Evolutionary conservation across 1,140 invertebrate genomes (phyloP).

Genomic region (Agrypnia vestita): DNA sequence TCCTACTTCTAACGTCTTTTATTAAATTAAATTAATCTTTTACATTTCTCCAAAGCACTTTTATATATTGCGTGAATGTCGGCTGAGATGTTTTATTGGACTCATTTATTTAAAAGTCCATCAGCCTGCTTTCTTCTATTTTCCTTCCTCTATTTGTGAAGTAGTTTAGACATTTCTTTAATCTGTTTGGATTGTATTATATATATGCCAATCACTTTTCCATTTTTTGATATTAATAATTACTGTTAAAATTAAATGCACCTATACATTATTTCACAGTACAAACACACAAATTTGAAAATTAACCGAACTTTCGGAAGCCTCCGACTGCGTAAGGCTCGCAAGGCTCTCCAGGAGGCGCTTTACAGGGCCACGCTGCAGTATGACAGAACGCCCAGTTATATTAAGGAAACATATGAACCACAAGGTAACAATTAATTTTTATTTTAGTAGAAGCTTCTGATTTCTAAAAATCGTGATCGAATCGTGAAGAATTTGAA

Average conservation of each 20-base stretch:
- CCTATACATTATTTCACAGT: constrained; percentile 15
- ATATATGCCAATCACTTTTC: background rate
- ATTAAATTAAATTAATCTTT: no score
- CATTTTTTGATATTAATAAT: background rate
- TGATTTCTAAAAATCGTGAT: no score
- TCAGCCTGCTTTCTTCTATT: background rate
- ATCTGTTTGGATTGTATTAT: background rate
- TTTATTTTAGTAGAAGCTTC: background rate
- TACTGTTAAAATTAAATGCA: no score
- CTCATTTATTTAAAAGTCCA: no score
- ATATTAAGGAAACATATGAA: background rate
- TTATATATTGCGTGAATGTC: no score
- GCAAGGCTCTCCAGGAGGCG: constrained; percentile 65
- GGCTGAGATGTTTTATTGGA: no score
- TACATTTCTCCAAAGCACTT: no score
- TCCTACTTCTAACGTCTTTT: no score
- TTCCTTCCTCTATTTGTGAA: no score
- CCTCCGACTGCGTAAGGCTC: constrained; percentile 67
- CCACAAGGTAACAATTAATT: background rate
- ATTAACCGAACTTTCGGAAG: constrained; percentile 52
- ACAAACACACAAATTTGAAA: background rate
- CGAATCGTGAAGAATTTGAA: no score
- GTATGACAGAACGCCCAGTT: background rate
- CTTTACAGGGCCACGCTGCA: constrained; percentile 65
- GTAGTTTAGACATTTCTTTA: background rate